Conservation (phyloP, 2,888 invertebrate species). For the Nowickia ferox region DNA sequence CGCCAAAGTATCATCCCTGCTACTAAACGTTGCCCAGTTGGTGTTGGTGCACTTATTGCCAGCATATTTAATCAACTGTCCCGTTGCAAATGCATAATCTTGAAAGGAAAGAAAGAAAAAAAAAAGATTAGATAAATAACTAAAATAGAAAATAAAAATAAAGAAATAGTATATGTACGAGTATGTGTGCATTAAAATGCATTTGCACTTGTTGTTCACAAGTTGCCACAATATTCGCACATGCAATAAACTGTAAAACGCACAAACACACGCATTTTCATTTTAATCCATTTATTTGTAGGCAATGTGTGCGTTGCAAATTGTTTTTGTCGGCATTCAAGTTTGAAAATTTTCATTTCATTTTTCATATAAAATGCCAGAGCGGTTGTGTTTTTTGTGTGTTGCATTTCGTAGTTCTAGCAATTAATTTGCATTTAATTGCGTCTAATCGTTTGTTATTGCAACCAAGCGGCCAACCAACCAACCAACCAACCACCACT, state of each 20-base stretch:
- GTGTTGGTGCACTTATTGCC: conserved; percentile 18
- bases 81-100: conserved; percentile 42
- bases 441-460: conserved; percentile 73
- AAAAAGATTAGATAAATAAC: conserved; percentile 14
- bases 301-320: conserved; percentile 23
- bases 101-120: not conserved
- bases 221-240: conserved; percentile 66
- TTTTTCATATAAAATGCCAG: conserved; percentile 54
- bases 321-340: conserved; percentile 58
- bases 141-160: conserved; percentile 34
- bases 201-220: conserved; percentile 70
- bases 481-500: conserved; percentile 4
- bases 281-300: conserved; percentile 39
- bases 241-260: conserved; percentile 39
- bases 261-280: conserved; percentile 27
- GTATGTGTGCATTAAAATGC: conserved; percentile 62
- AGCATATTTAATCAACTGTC: conserved; percentile 28
- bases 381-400: conserved; percentile 31
- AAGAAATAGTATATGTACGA: conserved; percentile 6
- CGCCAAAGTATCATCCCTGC: conserved; percentile 4
- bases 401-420: conserved; percentile 63
- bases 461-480: conserved; percentile 37
- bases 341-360: conserved; percentile 55
- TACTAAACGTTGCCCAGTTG: conserved; percentile 7
- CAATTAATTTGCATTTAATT: conserved; percentile 74